Base-by-base conservation (phyloP, 2,113 vertebrate genomes). In the Calonectris borealis region DNA sequence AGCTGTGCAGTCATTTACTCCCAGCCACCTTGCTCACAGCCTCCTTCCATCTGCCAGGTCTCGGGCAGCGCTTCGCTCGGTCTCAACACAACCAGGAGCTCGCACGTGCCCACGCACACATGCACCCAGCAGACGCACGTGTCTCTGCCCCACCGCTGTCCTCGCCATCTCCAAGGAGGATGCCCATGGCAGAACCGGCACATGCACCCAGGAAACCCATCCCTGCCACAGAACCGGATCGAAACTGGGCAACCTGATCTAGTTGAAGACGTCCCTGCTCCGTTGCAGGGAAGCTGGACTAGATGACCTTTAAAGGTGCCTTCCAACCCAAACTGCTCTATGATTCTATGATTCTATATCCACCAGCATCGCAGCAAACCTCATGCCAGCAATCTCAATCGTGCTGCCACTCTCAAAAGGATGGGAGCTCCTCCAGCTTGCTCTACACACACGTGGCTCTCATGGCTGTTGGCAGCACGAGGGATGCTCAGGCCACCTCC, bases 81-180 rank as follows among this genome's bases (percentile, higher is more conserved):
- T 16, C 22, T 51, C 82, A 13, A 32, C 2, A 3, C 1, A 13
- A 2, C 11, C 22, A 1, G 25, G 52, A 81, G 69, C 70, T 91
- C 55, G 0, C 44, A 16, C 1, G 0, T 21, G 9, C 16, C 17
- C 60, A 3, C 16, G 1, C 18, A 7, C 11, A 5, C 2, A 1
- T 3, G 20, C 15, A 6, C 26, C 25, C 18, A 13, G 20, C 76
- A 36, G 27, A 51, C 2, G 0, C 0, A 1, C 2, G 26, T 46
- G 19, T 21, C 62, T 36, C 62, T 36, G 57, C 32, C 71, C 46
- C 54, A 31, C 24, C 4, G 0, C 61, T 48, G 38, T 26, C n/a
- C 31, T 42, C 58, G 13, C 51, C 68, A 2, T 6, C 31, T 25
- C 81, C 75, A 10, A 8, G 89, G 44, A n/a, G 32, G 62, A 71